Evolutionary conservation across 2,888 invertebrate genomes (phyloP).

Genomic region (Drosophila demipolita): DNA sequence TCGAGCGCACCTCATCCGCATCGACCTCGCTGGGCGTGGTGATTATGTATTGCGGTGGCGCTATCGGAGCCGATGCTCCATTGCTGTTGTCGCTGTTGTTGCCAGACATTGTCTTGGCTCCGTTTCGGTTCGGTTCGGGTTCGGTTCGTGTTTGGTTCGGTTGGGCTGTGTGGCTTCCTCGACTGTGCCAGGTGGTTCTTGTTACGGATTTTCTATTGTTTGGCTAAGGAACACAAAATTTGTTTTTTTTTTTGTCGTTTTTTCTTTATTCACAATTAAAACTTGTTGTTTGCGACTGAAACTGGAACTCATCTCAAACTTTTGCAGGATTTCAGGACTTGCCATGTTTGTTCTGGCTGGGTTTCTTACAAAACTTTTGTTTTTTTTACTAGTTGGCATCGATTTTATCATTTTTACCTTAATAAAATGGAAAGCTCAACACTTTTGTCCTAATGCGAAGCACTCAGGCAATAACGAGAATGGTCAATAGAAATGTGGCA

Average conservation of each 20-base stretch:
- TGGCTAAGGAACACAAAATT: slow-evolving; percentile 1
- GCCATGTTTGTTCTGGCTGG: neutral
- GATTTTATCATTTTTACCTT: neutral
- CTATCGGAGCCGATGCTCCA: slow-evolving; percentile 34
- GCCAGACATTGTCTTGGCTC: slow-evolving; percentile 53
- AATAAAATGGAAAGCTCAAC: neutral
- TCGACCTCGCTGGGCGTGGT: slow-evolving; percentile 84
- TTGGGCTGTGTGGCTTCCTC: neutral
- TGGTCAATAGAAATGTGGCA: neutral
- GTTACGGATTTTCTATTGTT: neutral
- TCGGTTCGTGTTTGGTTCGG: neutral
- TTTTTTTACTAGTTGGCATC: neutral
- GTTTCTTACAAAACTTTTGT: neutral
- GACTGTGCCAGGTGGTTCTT: neutral
- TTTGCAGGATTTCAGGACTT: neutral
- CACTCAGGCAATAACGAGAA: neutral
- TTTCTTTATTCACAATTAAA: slow-evolving; percentile 18
- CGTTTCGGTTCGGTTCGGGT: neutral
- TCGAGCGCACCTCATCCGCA: slow-evolving; percentile 80
- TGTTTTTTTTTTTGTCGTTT: neutral
- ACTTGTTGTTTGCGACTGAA: slow-evolving; percentile 32
- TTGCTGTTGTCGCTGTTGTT: slow-evolving; percentile 46
- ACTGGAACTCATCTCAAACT: slow-evolving; percentile 45
- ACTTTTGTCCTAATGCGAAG: neutral
- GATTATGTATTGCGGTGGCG: slow-evolving; percentile 84